Conservation (phyloP, 2,113 vertebrate genomes). For the Andinoacara biseriatus region DNA sequence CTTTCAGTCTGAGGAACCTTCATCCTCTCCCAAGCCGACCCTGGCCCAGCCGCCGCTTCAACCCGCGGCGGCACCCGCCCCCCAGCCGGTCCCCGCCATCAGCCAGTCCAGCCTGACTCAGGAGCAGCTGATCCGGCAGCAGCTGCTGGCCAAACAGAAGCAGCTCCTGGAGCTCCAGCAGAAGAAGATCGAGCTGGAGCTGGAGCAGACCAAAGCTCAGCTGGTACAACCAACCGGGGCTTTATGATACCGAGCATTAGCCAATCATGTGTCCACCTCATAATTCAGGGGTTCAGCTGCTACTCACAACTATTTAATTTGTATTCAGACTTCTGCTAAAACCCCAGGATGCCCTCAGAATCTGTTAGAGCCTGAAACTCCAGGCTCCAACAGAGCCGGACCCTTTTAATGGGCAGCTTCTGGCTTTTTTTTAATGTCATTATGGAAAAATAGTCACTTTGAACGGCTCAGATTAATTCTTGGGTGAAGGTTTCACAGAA, state of each 20-base stretch:
- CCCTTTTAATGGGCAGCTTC: too few relatives aligned
- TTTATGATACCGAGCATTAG: not conserved
- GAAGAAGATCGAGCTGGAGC: slow-evolving; percentile 98
- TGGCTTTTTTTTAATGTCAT: too few relatives aligned
- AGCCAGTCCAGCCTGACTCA: slow-evolving; percentile 91
- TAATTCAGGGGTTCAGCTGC: not conserved
- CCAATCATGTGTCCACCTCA: not conserved
- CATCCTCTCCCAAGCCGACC: slow-evolving; percentile 77
- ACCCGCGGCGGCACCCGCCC: slow-evolving; percentile 43
- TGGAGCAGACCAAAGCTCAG: slow-evolving; percentile 98
- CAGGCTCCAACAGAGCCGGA: too few relatives aligned
- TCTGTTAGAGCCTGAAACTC: not conserved
- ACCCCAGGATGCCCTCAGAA: not conserved
- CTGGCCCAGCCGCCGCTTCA: slow-evolving; percentile 48
- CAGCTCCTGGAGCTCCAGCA: slow-evolving; percentile 98
- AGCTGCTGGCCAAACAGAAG: slow-evolving; percentile 97
- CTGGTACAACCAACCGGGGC: slow-evolving; percentile 83
- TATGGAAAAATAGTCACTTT: too few relatives aligned
- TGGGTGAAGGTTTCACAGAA: too few relatives aligned
- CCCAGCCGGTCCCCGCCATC: slow-evolving; percentile 75
- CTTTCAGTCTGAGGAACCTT: slow-evolving; percentile 85
- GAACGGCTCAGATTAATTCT: too few relatives aligned
- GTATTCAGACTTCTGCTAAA: not conserved
- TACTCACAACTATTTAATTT: too few relatives aligned
- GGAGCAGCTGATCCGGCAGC: slow-evolving; percentile 95